Conservation (phyloP, 2,888 invertebrate species). For the Parthenolecanium corni region DNA sequence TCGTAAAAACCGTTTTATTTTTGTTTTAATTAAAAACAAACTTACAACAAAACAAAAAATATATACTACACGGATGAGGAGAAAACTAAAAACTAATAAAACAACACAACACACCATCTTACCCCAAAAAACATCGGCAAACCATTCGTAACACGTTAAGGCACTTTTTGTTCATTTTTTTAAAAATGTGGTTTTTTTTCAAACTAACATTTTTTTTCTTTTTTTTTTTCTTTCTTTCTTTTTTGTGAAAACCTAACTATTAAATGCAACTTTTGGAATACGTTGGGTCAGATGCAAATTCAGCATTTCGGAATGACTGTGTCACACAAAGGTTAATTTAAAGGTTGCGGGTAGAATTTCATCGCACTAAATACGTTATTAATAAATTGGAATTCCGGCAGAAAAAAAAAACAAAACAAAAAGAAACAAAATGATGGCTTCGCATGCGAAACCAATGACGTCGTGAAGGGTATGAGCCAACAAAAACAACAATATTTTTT, state of each 20-base stretch:
- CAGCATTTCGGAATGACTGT: too few relatives aligned
- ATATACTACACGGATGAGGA: background rate
- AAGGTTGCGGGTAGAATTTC: too few relatives aligned
- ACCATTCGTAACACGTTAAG: slow-evolving; percentile 5
- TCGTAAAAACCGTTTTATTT: slow-evolving; percentile 19
- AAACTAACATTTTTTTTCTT: background rate
- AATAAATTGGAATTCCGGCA: too few relatives aligned
- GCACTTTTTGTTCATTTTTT: slow-evolving; percentile 9
- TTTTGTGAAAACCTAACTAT: too few relatives aligned
- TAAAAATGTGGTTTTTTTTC: background rate
- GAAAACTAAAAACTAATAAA: background rate
- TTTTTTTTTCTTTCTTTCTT: too few relatives aligned
- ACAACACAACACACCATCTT: slow-evolving; percentile 26
- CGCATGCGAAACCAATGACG: too few relatives aligned
- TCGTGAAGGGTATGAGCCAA: too few relatives aligned
- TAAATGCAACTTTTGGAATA: too few relatives aligned
- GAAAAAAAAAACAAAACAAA: background rate
- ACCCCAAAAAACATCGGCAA: slow-evolving; percentile 12
- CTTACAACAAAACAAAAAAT: slow-evolving; percentile 4
- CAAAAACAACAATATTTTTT: background rate
- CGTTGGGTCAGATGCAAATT: too few relatives aligned
- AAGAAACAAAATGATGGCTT: background rate
- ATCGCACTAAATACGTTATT: too few relatives aligned
- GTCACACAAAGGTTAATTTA: too few relatives aligned
- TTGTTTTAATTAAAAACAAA: background rate